phyloP scores from a whole-genome alignment of 2,113 vertebrate species.

The Acinonyx jubatus region DNA sequence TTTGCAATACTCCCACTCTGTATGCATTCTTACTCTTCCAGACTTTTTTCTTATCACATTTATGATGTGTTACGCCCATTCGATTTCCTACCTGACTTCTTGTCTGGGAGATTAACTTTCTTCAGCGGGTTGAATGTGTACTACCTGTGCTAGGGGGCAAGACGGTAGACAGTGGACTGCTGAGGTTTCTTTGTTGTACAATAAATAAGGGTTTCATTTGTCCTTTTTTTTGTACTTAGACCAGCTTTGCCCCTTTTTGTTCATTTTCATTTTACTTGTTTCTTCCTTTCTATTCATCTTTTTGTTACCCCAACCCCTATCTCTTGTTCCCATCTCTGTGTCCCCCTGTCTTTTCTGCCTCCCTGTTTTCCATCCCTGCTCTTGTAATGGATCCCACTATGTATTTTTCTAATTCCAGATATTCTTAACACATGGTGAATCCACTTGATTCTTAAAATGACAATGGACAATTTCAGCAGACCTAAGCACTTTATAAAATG shows the following conservation, averaged over 20 bases:
- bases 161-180: not conserved
- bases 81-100: conserved; percentile 52
- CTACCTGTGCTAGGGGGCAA: not conserved
- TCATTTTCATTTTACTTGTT: not conserved
- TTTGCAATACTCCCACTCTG: conserved; percentile 62
- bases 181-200: not conserved
- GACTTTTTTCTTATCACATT: conserved; percentile 53
- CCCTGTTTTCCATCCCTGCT: not conserved
- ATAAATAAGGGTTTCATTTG: not conserved
- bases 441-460: conserved; percentile 1
- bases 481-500: not conserved
- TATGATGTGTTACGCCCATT: conserved; percentile 46
- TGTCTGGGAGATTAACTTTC: conserved; percentile 45
- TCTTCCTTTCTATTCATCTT: not conserved
- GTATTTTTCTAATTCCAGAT: not conserved
- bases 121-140: not conserved
- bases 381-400: not conserved
- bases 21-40: conserved; percentile 62
- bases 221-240: not conserved
- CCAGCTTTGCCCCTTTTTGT: not conserved
- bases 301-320: fast-evolving
- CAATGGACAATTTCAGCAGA: not conserved
- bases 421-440: not conserved
- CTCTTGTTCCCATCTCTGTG: not conserved
- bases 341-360: not conserved